Evolutionary conservation across 2,797 vertebrate genomes (phyloP).

Genomic region (Merluccius polli): DNA sequence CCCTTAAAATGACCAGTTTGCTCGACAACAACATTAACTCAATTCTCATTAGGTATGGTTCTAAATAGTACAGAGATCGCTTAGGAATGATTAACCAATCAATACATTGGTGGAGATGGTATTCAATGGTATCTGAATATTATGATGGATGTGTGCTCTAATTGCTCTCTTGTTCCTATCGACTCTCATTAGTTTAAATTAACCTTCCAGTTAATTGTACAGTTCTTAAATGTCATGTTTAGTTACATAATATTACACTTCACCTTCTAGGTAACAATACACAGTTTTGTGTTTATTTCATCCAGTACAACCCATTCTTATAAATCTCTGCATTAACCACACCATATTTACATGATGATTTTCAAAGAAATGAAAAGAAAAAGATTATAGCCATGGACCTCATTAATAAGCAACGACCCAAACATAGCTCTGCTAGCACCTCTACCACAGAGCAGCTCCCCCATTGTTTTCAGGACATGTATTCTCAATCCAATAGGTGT

Average conservation of each 20-base stretch:
- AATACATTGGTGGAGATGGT: background rate
- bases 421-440: conserved; percentile 19
- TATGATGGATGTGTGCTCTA: background rate
- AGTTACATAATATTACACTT: conserved; percentile 13
- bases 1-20: background rate
- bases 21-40: background rate
- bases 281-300: too few relatives aligned
- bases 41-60: background rate
- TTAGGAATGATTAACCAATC: background rate
- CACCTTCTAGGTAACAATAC: too few relatives aligned
- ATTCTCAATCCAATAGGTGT: conserved; percentile 47
- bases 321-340: background rate
- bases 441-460: conserved; percentile 34
- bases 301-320: background rate
- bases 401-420: conserved; percentile 59
- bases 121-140: background rate
- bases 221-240: conserved; percentile 34
- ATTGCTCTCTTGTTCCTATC: background rate
- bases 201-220: background rate
- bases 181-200: background rate
- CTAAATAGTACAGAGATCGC: background rate
- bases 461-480: conserved; percentile 58
- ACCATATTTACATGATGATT: too few relatives aligned
- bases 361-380: conserved; percentile 39
- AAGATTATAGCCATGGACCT: conserved; percentile 26